Base-by-base conservation (phyloP, 2,888 invertebrate species). In the Caenorhabditis sp. region DNA sequence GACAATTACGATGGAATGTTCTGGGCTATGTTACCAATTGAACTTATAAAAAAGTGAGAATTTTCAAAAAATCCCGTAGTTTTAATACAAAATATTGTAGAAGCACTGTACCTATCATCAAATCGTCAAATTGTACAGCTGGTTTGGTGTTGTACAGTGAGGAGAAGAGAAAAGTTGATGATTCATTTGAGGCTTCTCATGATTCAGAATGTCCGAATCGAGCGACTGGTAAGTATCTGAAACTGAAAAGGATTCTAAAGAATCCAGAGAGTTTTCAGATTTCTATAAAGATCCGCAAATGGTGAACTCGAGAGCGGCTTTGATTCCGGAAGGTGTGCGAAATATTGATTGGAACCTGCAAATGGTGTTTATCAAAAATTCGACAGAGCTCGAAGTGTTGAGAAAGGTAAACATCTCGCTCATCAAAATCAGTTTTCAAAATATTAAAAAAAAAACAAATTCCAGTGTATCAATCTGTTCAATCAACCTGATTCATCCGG, bases 301-400 rank as follows among this genome's bases (percentile, higher is more conserved):
- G 1, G 23, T 66, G 10, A 84, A 84, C 57, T 49, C 59, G 31
- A 62, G 73, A n/a, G 78, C 72, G 3, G 81, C 85, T n/a, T 50
- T 84, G 23, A 26, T 68, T 12, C 65, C 69, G 3, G 59, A 89
- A 90, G 72, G 88, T 91, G 36, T 88, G 53, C 72, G 73, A 43
- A 76, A 80, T 26, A 63, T 79, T 14, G 76, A 82, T 56, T 85
- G 82, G 79, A 68, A 78, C 8, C 73, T 84, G 25, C 86, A 85
- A 31, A 77, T 86, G 43, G 75, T 81, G 14, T 77, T 68, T 49
- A 63, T 83, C 20, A 56, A 63, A n/a, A 75, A 78, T 38, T n/a
- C 20, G 1, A 66, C 59, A 7, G 73, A 78, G 14, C 50, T 77
- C 0, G 56, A 62, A 8, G 53, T 68, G 8, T 27, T 83, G 52